Percentiles rank a stretch among this genome's conserved stretches.
phyloP scores from a whole-genome alignment of 2,888 invertebrate genomes.

The Lepidocyrtoides sp. region DNA sequence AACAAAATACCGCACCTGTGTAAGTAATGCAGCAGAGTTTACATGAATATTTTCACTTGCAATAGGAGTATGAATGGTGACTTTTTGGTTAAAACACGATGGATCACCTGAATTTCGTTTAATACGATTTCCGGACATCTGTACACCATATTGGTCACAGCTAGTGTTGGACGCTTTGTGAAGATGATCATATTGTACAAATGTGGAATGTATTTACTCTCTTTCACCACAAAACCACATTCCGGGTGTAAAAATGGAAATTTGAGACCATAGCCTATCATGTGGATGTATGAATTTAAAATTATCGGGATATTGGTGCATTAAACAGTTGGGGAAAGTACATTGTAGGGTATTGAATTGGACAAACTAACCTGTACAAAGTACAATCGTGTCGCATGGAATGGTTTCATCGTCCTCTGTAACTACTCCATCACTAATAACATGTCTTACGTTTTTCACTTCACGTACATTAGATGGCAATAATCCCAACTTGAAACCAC shows the following conservation, averaged over 20 bases:
- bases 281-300: no score
- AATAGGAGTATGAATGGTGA: no score
- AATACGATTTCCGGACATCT: constrained; percentile 29
- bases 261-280: constrained; percentile 39
- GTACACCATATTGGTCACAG: constrained; percentile 44
- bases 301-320: no score
- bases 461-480: constrained; percentile 48
- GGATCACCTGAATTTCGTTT: constrained; percentile 47
- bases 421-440: constrained; percentile 17
- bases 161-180: constrained; percentile 55
- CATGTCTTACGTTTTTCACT: constrained; percentile 21
- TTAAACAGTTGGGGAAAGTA: no score
- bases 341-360: no score
- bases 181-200: constrained; percentile 50
- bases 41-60: no score
- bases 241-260: constrained; percentile 43
- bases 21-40: not conserved
- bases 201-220: constrained; percentile 53
- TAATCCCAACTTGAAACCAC: constrained; percentile 40
- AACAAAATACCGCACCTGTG: constrained; percentile 17
- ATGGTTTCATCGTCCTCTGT: constrained; percentile 63
- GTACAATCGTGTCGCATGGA: constrained; percentile 42
- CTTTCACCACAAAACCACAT: not conserved
- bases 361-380: constrained; percentile 49
- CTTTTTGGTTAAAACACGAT: not conserved